phyloP scores from a whole-genome alignment of 2,113 vertebrate genomes.

The Carlito syrichta region DNA sequence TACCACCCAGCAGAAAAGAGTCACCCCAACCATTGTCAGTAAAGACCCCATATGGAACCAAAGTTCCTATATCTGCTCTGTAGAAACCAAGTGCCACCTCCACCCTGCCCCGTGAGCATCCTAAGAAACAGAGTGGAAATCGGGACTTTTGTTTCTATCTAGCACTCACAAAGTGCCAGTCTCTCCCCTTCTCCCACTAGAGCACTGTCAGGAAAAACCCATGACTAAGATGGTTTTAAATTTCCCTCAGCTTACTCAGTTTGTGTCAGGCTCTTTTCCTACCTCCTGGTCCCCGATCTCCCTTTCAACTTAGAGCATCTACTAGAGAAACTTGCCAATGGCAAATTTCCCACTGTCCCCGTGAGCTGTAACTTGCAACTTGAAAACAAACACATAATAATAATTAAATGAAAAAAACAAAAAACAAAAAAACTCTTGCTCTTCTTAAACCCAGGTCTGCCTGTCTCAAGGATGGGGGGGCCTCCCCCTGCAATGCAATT shows the following conservation, averaged over 20 bases:
- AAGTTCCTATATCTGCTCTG: neutral
- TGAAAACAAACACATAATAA: no score
- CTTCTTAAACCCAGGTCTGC: no score
- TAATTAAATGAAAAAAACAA: no score
- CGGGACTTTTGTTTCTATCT: neutral
- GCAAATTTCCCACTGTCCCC: neutral
- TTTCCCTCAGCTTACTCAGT: neutral
- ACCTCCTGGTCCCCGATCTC: no score
- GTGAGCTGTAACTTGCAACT: neutral
- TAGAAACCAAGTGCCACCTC: accelerated
- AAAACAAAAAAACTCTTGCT: no score
- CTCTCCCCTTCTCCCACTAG: accelerated
- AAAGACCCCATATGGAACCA: no score
- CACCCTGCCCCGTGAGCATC: neutral
- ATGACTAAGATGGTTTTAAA: neutral
- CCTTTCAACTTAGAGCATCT: neutral
- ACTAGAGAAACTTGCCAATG: neutral
- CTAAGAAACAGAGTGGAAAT: neutral
- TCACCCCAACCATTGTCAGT: no score
- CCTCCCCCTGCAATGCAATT: neutral
- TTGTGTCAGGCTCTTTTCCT: neutral
- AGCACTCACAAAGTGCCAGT: neutral
- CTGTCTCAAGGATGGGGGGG: neutral
- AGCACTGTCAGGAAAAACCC: neutral
- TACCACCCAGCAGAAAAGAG: accelerated